These are phyloP conservation scores for Pardosa pseudoannulata DNA, from an alignment of 2,888 invertebrate species.

Conservation along the genomic window DNA sequence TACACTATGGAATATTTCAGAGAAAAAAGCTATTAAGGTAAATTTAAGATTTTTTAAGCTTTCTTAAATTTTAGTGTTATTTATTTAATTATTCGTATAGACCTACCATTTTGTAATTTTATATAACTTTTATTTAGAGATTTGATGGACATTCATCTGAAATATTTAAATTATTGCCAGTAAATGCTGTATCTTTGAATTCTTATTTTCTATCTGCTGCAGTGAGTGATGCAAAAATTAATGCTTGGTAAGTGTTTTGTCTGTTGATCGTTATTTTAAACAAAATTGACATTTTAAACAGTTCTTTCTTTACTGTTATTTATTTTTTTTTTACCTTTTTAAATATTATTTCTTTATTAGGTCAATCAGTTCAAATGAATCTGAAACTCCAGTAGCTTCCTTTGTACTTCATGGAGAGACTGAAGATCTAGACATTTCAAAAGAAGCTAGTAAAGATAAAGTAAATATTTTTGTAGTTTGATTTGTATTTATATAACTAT, in stretches of 20 bases:
- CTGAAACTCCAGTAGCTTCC: slow-evolving; percentile 75
- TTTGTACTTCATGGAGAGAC: slow-evolving; percentile 75
- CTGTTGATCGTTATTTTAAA: too few species aligned
- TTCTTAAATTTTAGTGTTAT: background rate
- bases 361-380: slow-evolving; percentile 68
- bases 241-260: slow-evolving; percentile 76
- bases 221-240: slow-evolving; percentile 76
- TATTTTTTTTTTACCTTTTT: too few species aligned
- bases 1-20: slow-evolving; percentile 81
- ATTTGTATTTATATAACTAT: too few species aligned
- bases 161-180: slow-evolving; percentile 77
- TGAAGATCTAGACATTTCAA: slow-evolving; percentile 73
- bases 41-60: background rate
- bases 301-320: too few species aligned
- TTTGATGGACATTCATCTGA: slow-evolving; percentile 83
- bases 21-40: slow-evolving; percentile 81
- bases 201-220: slow-evolving; percentile 76
- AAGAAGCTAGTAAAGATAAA: slow-evolving; percentile 61
- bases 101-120: background rate
- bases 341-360: slow-evolving; percentile 39
- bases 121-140: slow-evolving; percentile 75
- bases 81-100: background rate
- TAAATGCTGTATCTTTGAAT: slow-evolving; percentile 51
- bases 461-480: too few species aligned
- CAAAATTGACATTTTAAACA: too few species aligned